These are phyloP conservation scores for Folsomia manolachei DNA, from an alignment of 2,888 invertebrate genomes.

Conservation along the genomic window DNA sequence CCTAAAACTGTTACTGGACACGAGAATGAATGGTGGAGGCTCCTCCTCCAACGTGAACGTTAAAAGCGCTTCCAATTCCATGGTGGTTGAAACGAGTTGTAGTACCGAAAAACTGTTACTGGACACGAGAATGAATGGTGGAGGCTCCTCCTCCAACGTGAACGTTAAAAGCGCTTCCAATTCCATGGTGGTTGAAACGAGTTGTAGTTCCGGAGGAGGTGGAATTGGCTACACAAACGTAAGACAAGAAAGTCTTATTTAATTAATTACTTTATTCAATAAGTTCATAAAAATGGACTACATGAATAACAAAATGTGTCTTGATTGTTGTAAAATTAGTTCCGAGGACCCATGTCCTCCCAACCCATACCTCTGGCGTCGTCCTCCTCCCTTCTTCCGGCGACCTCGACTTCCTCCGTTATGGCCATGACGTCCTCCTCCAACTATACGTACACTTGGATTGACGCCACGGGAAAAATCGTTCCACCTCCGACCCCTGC, in stretches of 20 bases:
- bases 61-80: neutral
- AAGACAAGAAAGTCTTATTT: too few relatives aligned
- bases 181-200: neutral
- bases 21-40: neutral
- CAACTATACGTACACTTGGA: constrained; percentile 29
- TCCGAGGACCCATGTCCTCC: too few relatives aligned
- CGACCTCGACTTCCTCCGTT: constrained; percentile 41
- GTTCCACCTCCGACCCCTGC: constrained; percentile 63
- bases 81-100: neutral
- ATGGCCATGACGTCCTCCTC: constrained; percentile 46
- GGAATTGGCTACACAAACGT: too few relatives aligned
- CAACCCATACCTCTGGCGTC: constrained; percentile 55
- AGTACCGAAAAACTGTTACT: constrained; percentile 30
- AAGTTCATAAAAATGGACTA: too few relatives aligned
- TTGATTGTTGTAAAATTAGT: too few relatives aligned
- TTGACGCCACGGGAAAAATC: constrained; percentile 66
- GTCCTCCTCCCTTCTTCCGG: constrained; percentile 50
- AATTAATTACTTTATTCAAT: too few relatives aligned
- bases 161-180: neutral
- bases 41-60: neutral
- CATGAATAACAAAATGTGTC: too few relatives aligned
- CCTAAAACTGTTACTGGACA: constrained; percentile 26
- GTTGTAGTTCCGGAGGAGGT: too few relatives aligned
- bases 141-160: neutral
- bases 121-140: neutral